Evolutionary conservation across 2,888 invertebrate genomes (phyloP).

Genomic region (Meghimatium bilineatum): DNA sequence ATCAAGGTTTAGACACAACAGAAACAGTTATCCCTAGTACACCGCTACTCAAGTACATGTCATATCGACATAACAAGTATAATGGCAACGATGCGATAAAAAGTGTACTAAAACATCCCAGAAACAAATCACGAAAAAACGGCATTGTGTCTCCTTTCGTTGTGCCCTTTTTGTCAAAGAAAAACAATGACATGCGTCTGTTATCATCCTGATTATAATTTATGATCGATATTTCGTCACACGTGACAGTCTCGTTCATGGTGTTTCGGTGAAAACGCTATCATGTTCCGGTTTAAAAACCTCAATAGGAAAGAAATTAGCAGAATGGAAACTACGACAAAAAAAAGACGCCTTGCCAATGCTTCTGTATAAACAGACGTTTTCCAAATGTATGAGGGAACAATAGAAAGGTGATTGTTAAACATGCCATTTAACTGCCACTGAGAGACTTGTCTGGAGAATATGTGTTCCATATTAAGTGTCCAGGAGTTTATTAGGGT

Average conservation of each 20-base stretch:
- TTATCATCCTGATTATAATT: not conserved
- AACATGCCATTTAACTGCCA: not conserved
- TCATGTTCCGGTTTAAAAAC: not conserved
- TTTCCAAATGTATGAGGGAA: not conserved
- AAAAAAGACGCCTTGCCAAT: not conserved
- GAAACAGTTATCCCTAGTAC: not conserved
- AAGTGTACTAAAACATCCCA: not conserved
- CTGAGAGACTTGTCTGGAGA: not conserved
- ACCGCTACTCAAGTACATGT: not conserved
- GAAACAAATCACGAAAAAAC: not conserved
- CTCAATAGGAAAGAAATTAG: not conserved
- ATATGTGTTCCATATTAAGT: not conserved
- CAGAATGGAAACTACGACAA: constrained; percentile 1
- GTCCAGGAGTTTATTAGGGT: not conserved
- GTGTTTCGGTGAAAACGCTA: not conserved
- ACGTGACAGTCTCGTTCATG: not conserved
- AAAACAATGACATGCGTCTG: not conserved
- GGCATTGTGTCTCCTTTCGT: not conserved
- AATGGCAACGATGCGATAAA: not conserved
- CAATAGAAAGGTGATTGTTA: not conserved
- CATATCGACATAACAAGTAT: not conserved
- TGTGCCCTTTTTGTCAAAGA: not conserved
- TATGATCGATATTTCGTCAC: not conserved
- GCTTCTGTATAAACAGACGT: not conserved
- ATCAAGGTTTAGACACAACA: not conserved